Base-by-base conservation (phyloP, 2,888 invertebrate genomes). In the Nomada flava region DNA sequence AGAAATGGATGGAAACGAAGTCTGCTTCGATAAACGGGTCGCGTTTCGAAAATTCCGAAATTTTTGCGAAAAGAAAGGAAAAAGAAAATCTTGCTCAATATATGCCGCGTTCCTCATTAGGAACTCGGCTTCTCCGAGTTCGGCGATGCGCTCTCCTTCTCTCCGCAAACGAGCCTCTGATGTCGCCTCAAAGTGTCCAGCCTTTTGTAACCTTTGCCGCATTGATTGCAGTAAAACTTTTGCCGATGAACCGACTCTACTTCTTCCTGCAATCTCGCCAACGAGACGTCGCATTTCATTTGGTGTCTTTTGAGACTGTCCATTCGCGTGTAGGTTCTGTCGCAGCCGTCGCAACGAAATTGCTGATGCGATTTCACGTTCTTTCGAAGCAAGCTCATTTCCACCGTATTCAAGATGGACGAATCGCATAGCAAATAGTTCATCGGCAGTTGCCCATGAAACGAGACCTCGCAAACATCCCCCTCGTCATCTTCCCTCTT, bases 271-370 rank as follows among this genome's bases (percentile, higher is more conserved):
- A 80, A 70, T 50, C 84, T 77, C 23, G 83, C 88, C 94, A 95
- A 79, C 93, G 94, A 80, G 93, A 93, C 87, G 3, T 87, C 86
- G 86, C 94, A 94, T 2, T 89, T 89, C 15, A 76, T 82, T 55
- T 92, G 90, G 81, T 94, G 94, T 44, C 93, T 89, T 20, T 88
- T 91, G 11, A 94, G 80, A 47, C 94, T 94, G 83, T 92, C 91
- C 64, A 93, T 92, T 20, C 93, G 89, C 36, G 93, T 91, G 84
- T 94, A 94, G 5, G 90, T 88, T 63, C 93, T 91, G 52, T 92
- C 92, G 81, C 94, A 94, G 26, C 90, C 91, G 47, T 88, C 88
- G 84, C 94, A 94, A n/a, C 87, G 87, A 57, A 89, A 91, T 52
- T 90, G 89, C 59, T 85, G 88, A 20, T 82, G 83, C 11, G 77